phyloP scores from a whole-genome alignment of 1,140 invertebrate genomes.

The Drosophila nigrodunni region DNA sequence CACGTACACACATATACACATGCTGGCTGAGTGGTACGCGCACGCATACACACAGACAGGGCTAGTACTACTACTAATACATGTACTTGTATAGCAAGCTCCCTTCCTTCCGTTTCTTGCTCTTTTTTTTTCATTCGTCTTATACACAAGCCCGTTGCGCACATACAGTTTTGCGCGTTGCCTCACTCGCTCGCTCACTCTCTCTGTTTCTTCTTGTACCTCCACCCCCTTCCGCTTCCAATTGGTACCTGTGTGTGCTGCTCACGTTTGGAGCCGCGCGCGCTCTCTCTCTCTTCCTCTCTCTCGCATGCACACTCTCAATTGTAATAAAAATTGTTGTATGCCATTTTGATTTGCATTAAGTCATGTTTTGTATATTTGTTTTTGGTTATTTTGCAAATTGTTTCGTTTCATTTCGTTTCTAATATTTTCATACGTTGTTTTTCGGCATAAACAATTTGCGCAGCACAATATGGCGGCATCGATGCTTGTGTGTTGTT shows the following conservation, averaged over 20 bases:
- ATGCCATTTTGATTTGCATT: constrained; percentile 70
- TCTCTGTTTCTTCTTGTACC: not conserved
- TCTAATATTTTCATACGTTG: constrained; percentile 59
- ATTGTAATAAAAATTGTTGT: constrained; percentile 67
- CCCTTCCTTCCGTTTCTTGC: constrained; percentile 74
- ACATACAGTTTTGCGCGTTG: constrained; percentile 69
- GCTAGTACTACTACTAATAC: constrained; percentile 43
- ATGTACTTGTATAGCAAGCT: constrained; percentile 55
- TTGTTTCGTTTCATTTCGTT: constrained; percentile 54
- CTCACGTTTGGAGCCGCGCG: constrained; percentile 55
- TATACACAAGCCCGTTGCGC: constrained; percentile 79
- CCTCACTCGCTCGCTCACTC: constrained; percentile 40
- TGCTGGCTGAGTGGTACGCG: constrained; percentile 18
- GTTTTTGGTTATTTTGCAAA: constrained; percentile 44
- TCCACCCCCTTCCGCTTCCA: not conserved
- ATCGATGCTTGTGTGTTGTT: constrained; percentile 61
- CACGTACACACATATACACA: constrained; percentile 2
- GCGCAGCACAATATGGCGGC: constrained; percentile 71
- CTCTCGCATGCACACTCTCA: constrained; percentile 24
- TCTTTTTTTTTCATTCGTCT: constrained; percentile 66
- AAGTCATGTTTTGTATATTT: constrained; percentile 67
- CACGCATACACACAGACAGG: constrained; percentile 34
- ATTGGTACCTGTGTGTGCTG: constrained; percentile 46
- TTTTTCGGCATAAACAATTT: constrained; percentile 66
- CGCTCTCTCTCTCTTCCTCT: constrained; percentile 15